Conservation (phyloP, 2,797 vertebrate species). For the Danio jaintianensis region DNA sequence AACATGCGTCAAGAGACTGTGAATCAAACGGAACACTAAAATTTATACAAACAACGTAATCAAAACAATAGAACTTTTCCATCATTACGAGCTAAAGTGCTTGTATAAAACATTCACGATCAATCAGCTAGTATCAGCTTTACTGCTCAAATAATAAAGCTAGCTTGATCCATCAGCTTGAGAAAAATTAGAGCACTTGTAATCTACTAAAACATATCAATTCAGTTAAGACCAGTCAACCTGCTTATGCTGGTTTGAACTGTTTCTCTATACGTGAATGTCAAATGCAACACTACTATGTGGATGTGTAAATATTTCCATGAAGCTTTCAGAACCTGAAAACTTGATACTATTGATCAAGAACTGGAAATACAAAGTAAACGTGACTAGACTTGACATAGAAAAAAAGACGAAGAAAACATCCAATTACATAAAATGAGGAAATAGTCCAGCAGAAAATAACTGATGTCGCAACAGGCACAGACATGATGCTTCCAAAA, state of each 20-base stretch:
- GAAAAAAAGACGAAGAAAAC: background rate
- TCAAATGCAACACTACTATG: constrained; percentile 10
- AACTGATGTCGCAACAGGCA: constrained; percentile 31
- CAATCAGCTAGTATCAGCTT: background rate
- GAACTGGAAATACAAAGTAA: constrained; percentile 24
- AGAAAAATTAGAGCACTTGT: background rate
- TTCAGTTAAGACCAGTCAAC: background rate
- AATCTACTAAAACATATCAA: background rate
- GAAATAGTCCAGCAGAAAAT: constrained; percentile 15
- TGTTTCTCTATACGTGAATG: background rate
- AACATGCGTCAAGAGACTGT: background rate
- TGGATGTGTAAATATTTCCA: constrained; percentile 38
- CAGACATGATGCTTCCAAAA: constrained; percentile 17
- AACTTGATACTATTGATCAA: constrained; percentile 5
- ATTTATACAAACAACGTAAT: background rate
- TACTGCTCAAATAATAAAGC: background rate
- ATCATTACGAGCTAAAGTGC: background rate
- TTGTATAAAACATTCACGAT: background rate
- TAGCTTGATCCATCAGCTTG: background rate
- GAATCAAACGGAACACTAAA: constrained; percentile 1
- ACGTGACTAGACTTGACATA: constrained; percentile 24
- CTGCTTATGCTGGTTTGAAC: background rate
- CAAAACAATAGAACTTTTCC: background rate
- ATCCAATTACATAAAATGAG: constrained; percentile 18
- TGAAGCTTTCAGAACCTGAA: constrained; percentile 1